Conservation (phyloP, 2,888 invertebrate genomes). For the Craniophora ligustri region DNA sequence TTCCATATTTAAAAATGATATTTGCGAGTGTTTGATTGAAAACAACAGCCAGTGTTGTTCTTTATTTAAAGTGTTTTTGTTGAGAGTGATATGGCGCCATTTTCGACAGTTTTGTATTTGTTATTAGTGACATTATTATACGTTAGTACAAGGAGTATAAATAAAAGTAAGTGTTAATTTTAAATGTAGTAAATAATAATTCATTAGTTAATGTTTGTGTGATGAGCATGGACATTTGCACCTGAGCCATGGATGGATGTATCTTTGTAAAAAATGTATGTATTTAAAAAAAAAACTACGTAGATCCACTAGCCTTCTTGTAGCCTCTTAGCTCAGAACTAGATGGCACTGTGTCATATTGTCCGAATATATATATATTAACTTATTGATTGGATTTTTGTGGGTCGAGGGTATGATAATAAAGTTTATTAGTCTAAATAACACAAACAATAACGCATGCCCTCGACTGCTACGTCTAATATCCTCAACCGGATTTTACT, state of each 20-base stretch:
- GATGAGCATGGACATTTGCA: too few relatives aligned
- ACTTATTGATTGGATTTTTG: too few relatives aligned
- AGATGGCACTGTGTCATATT: too few relatives aligned
- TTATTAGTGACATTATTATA: constrained; percentile 41
- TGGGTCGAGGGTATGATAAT: constrained; percentile 2
- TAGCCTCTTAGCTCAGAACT: too few relatives aligned
- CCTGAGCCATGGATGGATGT: too few relatives aligned
- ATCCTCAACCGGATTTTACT: neutral
- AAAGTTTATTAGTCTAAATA: neutral
- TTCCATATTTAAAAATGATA: constrained; percentile 43
- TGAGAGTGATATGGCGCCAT: constrained; percentile 34
- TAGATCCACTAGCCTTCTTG: too few relatives aligned
- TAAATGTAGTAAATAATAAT: neutral
- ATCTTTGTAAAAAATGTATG: too few relatives aligned
- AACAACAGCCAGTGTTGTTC: constrained; percentile 26
- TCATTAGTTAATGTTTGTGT: too few relatives aligned
- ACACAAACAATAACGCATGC: neutral
- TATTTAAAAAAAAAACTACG: too few relatives aligned
- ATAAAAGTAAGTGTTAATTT: constrained; percentile 40
- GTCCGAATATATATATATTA: too few relatives aligned
- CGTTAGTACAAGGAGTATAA: constrained; percentile 44
- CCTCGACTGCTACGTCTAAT: neutral
- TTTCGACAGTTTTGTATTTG: constrained; percentile 38
- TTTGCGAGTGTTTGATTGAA: constrained; percentile 15
- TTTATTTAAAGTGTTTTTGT: constrained; percentile 12